These are phyloP conservation scores for Tiaroga cobitis DNA, from an alignment of 2,797 vertebrate genomes.

Conservation along the genomic window DNA sequence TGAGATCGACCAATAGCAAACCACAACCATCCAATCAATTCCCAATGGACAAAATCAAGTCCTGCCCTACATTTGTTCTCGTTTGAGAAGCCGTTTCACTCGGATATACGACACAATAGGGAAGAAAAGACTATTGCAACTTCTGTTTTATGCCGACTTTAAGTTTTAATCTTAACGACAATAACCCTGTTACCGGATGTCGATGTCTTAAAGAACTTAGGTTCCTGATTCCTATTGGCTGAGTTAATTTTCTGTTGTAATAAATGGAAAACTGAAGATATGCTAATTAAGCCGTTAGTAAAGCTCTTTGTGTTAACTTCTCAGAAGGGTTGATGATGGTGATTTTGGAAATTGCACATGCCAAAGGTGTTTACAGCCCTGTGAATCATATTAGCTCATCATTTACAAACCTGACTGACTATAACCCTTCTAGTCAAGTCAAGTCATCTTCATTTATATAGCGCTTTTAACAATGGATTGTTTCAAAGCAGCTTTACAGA, in stretches of 20 bases:
- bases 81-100: background rate
- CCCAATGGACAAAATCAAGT: background rate
- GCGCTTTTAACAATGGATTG: too few species aligned
- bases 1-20: background rate
- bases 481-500: too few species aligned
- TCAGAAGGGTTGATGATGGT: background rate
- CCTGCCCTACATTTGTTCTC: background rate
- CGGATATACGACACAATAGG: background rate
- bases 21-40: background rate
- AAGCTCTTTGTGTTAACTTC: background rate
- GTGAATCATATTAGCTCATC: conserved; percentile 32
- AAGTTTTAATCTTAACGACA: background rate
- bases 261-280: background rate
- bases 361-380: background rate
- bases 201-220: background rate
- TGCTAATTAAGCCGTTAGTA: background rate
- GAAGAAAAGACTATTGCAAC: background rate
- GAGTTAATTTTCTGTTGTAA: background rate
- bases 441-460: too few species aligned
- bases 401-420: conserved; percentile 6
- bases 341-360: conserved; percentile 9
- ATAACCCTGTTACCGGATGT: too few species aligned
- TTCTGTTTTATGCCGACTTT: background rate
- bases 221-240: background rate
- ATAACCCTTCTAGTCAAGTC: too few species aligned